These are phyloP conservation scores for Carlito syrichta DNA, from an alignment of 2,113 vertebrate species.

Conservation along the genomic window DNA sequence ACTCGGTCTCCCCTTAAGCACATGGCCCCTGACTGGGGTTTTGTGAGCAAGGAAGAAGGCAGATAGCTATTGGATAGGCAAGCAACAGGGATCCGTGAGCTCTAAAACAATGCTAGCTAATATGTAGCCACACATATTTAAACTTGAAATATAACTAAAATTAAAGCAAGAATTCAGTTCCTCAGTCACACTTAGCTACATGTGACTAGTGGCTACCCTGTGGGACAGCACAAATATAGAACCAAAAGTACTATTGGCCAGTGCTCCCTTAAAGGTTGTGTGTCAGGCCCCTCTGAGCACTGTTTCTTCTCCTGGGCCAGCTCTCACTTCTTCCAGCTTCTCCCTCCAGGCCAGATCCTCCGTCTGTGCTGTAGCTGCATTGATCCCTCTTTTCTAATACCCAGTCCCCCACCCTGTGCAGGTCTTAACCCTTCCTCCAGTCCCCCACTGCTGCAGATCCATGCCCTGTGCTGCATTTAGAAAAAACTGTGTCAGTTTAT, in stretches of 20 bases:
- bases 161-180: background rate
- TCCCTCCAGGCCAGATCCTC: background rate
- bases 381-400: background rate
- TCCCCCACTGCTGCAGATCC: background rate
- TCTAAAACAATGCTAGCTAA: background rate
- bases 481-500: background rate
- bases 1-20: background rate
- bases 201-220: background rate
- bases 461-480: background rate
- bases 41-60: background rate
- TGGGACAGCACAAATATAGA: background rate
- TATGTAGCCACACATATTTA: background rate
- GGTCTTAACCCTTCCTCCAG: background rate
- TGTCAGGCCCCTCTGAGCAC: background rate
- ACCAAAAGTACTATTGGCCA: background rate
- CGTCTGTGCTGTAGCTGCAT: background rate
- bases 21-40: background rate
- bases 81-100: background rate
- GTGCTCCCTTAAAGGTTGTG: background rate
- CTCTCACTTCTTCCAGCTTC: background rate
- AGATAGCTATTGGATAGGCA: background rate
- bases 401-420: background rate
- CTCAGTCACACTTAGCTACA: background rate
- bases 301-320: background rate
- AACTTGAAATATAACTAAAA: background rate